Evolutionary conservation across 92 coral and sea anemone genomes (phyloP), one percentile per base, ranked within the genome.

Genomic region (Umimayanthus kanabou): DNA sequence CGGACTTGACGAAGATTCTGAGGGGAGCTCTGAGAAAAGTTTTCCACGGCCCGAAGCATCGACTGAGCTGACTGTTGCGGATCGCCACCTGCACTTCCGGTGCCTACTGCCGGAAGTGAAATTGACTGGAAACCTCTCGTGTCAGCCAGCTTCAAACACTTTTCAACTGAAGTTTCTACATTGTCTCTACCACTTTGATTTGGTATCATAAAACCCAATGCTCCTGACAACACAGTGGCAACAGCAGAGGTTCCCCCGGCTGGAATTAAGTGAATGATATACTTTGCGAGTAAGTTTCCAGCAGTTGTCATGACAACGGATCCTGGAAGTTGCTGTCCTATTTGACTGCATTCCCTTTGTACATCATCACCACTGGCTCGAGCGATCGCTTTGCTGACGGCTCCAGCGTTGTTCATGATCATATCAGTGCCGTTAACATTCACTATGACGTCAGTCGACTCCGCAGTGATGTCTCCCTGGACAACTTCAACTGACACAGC

Each of bases 21-120:
- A 14, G 80, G 85, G 22, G 85, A 65, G 69, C 23, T 87, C 13
- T 42, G 90, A 53, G 85, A 50, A 53, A 84, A 77, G 50, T 73
- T 89, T 15, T 77, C 77, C 67, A 93, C 64, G 53, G 96, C 96
- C 39, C 81, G 85, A 37, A 93, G 90, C 43, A 85, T 89, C 29
- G 88, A 76, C 25, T 82, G 81, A 30, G 96, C 96, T 23, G 94
- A 92, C 50, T 88, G 85, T 22, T 20, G 81, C 10, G 37, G 90
- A 14, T 92, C 66, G 28, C 92, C 64, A 28, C 88, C 80, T 23
- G 80, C 80, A 39, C 80, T 87, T 77, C 96, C 96, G 16, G 96
- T 93, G 23, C 96, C 96, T 39, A 91, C 69, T 26, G 94, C 94
- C 61, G 96, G 96, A 8, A 93, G 13, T 10, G 94, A 91, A 49